These are phyloP conservation scores for Meteorus sp. DNA, from an alignment of 1,140 invertebrate species.

Conservation along the genomic window DNA sequence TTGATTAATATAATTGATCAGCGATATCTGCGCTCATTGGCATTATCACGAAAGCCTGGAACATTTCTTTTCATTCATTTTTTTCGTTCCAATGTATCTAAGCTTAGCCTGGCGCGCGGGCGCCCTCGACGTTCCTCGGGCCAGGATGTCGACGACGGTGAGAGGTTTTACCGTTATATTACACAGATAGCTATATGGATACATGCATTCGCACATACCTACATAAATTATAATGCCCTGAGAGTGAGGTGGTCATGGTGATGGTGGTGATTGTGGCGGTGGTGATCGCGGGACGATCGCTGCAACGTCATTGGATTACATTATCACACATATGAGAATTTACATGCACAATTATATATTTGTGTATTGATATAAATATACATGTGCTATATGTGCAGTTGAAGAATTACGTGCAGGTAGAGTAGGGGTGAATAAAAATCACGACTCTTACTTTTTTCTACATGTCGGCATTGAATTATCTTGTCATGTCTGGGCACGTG, in stretches of 20 bases:
- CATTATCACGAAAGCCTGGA: constrained; percentile 1
- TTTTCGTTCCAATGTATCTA: too few relatives aligned
- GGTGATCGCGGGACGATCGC: constrained; percentile 21
- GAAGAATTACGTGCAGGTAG: constrained; percentile 11
- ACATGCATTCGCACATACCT: constrained; percentile 28
- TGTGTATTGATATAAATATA: background rate
- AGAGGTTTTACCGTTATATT: constrained; percentile 32
- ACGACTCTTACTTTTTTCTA: constrained; percentile 16
- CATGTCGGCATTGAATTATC: constrained; percentile 22
- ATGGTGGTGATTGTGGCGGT: constrained; percentile 31
- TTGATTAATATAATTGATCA: too few relatives aligned
- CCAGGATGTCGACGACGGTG: constrained; percentile 25
- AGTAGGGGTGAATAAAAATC: too few relatives aligned
- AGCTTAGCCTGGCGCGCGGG: too few relatives aligned
- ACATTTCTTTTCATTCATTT: background rate
- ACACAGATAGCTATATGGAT: constrained; percentile 26
- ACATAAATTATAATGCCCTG: constrained; percentile 31
- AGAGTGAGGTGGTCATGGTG: constrained; percentile 26
- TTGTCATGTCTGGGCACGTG: constrained; percentile 13
- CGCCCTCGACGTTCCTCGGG: constrained; percentile 26
- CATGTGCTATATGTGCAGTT: background rate
- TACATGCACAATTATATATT: background rate
- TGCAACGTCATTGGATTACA: constrained; percentile 25
- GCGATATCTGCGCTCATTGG: too few relatives aligned
- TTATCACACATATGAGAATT: constrained; percentile 13